Conservation (phyloP, 2,113 vertebrate genomes). For the Laticauda colubrina region DNA sequence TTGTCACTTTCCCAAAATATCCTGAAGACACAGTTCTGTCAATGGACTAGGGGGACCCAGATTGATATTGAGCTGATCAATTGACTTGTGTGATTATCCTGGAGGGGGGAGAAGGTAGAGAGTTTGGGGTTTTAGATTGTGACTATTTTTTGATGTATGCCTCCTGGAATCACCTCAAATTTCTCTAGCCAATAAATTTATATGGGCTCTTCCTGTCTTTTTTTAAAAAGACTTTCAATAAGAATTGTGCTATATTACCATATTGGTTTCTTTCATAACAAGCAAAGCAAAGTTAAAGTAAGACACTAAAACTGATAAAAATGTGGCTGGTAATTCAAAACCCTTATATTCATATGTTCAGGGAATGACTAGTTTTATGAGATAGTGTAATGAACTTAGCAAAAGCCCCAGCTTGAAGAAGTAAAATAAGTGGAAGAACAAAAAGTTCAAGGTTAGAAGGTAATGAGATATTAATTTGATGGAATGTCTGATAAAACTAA, state of each 20-base stretch:
- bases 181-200: neutral
- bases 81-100: neutral
- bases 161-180: neutral
- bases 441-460: neutral
- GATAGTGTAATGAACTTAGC: constrained; percentile 28
- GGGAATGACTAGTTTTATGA: constrained; percentile 13
- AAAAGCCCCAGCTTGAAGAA: constrained; percentile 37
- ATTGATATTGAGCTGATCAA: neutral
- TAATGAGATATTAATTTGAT: accelerated
- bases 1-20: neutral
- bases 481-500: neutral
- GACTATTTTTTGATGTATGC: neutral
- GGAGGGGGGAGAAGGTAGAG: neutral
- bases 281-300: constrained; percentile 33
- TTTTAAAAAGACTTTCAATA: neutral
- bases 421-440: neutral
- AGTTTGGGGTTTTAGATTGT: neutral
- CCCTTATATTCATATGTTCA: constrained; percentile 45
- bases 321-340: constrained; percentile 52
- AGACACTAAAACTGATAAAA: constrained; percentile 28
- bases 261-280: constrained; percentile 18
- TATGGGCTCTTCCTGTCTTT: neutral
- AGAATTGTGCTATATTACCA: neutral
- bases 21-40: neutral
- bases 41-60: neutral